phyloP scores from a whole-genome alignment of 2,113 vertebrate species.

The Acinonyx jubatus region DNA sequence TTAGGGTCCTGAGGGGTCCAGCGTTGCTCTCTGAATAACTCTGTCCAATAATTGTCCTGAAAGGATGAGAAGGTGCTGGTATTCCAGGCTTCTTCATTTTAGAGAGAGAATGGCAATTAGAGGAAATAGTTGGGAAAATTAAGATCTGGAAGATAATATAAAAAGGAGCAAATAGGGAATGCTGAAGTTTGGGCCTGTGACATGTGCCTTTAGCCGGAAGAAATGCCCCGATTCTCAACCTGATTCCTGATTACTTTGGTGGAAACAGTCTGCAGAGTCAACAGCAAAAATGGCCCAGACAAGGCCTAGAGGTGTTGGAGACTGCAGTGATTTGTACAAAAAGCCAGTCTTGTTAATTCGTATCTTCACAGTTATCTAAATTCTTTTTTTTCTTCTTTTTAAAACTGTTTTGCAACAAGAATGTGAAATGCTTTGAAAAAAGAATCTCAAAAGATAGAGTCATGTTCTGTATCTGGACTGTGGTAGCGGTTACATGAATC shows the following conservation, averaged over 20 bases:
- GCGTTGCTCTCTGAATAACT: neutral
- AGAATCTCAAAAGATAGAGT: conserved; percentile 34
- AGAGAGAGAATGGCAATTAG: neutral
- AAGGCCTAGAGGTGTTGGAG: neutral
- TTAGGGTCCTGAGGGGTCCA: neutral
- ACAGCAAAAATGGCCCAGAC: neutral
- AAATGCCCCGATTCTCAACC: neutral
- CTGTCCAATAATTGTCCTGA: neutral
- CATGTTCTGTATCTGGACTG: neutral
- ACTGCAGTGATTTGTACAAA: neutral
- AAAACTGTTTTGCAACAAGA: conserved; percentile 50
- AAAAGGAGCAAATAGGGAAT: neutral
- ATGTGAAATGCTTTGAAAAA: conserved; percentile 57
- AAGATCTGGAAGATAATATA: neutral
- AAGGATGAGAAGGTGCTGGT: neutral
- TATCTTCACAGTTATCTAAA: conserved; percentile 50
- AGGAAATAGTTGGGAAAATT: neutral
- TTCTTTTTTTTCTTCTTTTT: conserved; percentile 53
- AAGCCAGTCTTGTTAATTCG: conserved; percentile 26
- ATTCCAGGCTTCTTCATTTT: neutral
- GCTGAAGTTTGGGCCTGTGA: neutral
- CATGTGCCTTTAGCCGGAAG: neutral
- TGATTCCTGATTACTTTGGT: neutral
- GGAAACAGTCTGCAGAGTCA: neutral
- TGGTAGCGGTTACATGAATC: conserved; percentile 36